Conservation (phyloP, 2,797 vertebrate species). For the Neosilurus mollespiculum region DNA sequence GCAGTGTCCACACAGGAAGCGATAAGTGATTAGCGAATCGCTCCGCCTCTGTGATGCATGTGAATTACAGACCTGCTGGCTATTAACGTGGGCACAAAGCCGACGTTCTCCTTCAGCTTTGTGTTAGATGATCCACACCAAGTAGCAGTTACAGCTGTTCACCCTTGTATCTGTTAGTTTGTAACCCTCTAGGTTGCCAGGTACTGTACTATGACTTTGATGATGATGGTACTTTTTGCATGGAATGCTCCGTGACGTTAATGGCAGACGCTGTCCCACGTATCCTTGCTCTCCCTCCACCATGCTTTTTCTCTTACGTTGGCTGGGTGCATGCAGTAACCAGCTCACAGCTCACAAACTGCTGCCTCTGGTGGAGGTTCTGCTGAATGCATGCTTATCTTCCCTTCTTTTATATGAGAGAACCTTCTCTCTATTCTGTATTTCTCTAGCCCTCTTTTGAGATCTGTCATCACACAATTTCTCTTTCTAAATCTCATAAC, state of each 20-base stretch:
- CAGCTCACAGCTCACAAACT: slow-evolving; percentile 57
- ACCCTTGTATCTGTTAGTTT: slow-evolving; percentile 71
- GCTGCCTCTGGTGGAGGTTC: slow-evolving; percentile 46
- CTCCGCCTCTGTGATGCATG: no score
- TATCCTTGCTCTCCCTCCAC: slow-evolving; percentile 25
- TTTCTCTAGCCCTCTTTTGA: slow-evolving; percentile 44
- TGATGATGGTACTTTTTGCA: slow-evolving; percentile 77
- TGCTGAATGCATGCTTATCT: slow-evolving; percentile 72
- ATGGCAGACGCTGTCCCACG: slow-evolving; percentile 64
- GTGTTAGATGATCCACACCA: not conserved
- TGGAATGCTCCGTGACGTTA: slow-evolving; percentile 77
- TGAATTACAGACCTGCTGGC: not conserved
- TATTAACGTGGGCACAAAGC: not conserved
- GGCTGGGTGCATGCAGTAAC: slow-evolving; percentile 60
- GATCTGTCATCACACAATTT: slow-evolving; percentile 13
- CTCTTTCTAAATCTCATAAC: slow-evolving; percentile 43
- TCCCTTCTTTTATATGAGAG: slow-evolving; percentile 64
- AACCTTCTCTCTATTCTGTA: slow-evolving; percentile 45
- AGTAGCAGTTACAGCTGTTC: slow-evolving; percentile 66
- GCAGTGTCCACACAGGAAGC: no score
- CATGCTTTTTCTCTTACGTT: slow-evolving; percentile 60
- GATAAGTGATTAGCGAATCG: no score
- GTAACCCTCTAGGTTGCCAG: slow-evolving; percentile 70
- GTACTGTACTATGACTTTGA: slow-evolving; percentile 64
- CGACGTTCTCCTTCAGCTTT: not conserved